These are phyloP conservation scores for Ischnura elegans DNA, from an alignment of 2,888 invertebrate genomes.

Conservation along the genomic window DNA sequence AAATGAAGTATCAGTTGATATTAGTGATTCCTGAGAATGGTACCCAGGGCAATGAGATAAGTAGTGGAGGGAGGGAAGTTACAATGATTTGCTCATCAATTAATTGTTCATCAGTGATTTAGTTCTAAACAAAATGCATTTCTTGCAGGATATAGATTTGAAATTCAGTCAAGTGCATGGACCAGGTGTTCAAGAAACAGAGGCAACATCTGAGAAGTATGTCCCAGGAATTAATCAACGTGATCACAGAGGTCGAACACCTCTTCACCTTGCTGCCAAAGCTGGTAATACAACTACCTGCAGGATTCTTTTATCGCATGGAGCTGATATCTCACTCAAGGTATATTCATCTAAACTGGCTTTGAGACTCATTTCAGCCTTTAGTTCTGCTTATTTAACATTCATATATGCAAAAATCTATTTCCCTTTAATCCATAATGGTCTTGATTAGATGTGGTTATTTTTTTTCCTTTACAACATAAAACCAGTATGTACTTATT, in stretches of 20 bases:
- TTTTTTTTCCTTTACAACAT: no score
- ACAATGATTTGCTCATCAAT: no score
- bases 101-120: no score
- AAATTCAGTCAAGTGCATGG: conserved; percentile 24
- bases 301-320: conserved; percentile 72
- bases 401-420: no score
- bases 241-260: conserved; percentile 75
- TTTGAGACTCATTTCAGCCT: background rate
- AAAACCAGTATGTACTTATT: no score
- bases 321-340: conserved; percentile 73
- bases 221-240: conserved; percentile 74
- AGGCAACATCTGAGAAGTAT: conserved; percentile 70
- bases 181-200: background rate
- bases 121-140: background rate
- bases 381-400: no score
- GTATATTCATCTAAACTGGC: conserved; percentile 69
- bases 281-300: conserved; percentile 74
- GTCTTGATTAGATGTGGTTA: no score
- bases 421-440: no score
- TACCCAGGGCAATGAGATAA: no score
- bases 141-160: conserved; percentile 21
- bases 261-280: conserved; percentile 75
- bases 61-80: no score
- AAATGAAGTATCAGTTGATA: no score
- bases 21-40: no score